Percentiles rank a stretch among this genome's conserved stretches.
Evolutionary conservation across 2,888 invertebrate species (phyloP).

Genomic region (Melanchra persicariae): DNA sequence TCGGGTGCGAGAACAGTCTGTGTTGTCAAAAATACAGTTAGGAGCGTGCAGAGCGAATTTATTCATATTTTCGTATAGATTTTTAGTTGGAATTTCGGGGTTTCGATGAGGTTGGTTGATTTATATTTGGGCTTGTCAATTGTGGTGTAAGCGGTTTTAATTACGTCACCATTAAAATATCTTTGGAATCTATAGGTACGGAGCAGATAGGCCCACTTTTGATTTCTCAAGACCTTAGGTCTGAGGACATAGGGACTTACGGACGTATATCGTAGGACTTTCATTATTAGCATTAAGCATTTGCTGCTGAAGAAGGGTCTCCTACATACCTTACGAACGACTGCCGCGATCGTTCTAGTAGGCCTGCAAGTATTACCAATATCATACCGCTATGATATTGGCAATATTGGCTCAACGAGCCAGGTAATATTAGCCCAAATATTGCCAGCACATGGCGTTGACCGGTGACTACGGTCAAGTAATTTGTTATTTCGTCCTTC

Average conservation of each 20-base stretch:
- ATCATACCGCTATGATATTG: slow-evolving; percentile 19
- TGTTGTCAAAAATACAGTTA: slow-evolving; percentile 68
- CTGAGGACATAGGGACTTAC: no score
- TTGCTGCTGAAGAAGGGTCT: background rate
- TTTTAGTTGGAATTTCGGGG: slow-evolving; percentile 40
- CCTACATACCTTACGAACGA: background rate
- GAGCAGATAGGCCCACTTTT: no score
- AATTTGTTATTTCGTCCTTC: slow-evolving; percentile 48
- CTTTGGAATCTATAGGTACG: background rate
- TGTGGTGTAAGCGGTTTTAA: background rate
- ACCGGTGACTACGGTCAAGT: slow-evolving; percentile 22
- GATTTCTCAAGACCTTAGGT: background rate
- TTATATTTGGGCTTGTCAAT: background rate
- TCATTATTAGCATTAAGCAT: background rate
- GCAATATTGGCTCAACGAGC: slow-evolving; percentile 4
- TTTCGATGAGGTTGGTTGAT: slow-evolving; percentile 33
- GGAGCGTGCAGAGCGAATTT: slow-evolving; percentile 63
- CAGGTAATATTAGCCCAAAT: slow-evolving; percentile 18
- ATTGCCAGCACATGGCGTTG: slow-evolving; percentile 26
- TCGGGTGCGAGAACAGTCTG: background rate
- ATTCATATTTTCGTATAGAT: slow-evolving; percentile 51
- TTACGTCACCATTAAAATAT: background rate
- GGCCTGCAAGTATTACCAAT: slow-evolving; percentile 21
- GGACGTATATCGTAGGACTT: background rate
- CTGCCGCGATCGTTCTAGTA: background rate